Evolutionary conservation across 2,113 vertebrate genomes (phyloP), one percentile per base, ranked within the genome.

Genomic region (Nerophis ophidion): DNA sequence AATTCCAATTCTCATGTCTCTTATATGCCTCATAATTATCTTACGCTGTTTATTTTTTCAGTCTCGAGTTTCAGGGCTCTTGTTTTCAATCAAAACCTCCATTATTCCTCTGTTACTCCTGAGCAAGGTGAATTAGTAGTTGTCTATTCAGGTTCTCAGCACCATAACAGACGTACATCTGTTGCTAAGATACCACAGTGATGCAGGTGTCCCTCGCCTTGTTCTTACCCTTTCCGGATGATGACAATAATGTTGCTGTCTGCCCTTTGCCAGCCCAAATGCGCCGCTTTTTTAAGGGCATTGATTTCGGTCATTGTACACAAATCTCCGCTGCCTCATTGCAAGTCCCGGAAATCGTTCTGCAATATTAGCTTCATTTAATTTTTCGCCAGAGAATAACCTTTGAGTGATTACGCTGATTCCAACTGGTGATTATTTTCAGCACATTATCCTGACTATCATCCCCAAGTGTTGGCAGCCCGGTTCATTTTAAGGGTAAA

Each of bases 161-260:
- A 72, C 7, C 57, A 55, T 63, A 78, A 60, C 47, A 70, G 72
- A 69, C 71, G 55, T 70, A 57, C 79, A 84, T 75, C 79, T 69
- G 84, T 87, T 86, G 84, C 86, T 85, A 86, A 86, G 86, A 78
- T 72, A 87, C 84, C 34, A 66, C 47, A 64, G 71, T 14, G 50
- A 75, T 75, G 69, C 69, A 65, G 56, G 65, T 63, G 12, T 75
- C 61, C 52, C 72, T 60, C 53, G 16, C 35, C 2, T 69, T 71
- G 67, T 81, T 74, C 66, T 63, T 50, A 15, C 14, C 66, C 51
- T 65, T 50, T 62, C 36, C 26, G 60, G 59, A 55, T 36, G 10
- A 40, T 14, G 10, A 42, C 54, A 42, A 42, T 35, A 35, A 35
- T 56, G 40, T 44, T 19, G 36, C 53, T 56, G 34, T 54, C 34